Evolutionary conservation across 2,888 invertebrate species (phyloP), one percentile per base, ranked within the genome.

Genomic region (Platypus cylindrus): DNA sequence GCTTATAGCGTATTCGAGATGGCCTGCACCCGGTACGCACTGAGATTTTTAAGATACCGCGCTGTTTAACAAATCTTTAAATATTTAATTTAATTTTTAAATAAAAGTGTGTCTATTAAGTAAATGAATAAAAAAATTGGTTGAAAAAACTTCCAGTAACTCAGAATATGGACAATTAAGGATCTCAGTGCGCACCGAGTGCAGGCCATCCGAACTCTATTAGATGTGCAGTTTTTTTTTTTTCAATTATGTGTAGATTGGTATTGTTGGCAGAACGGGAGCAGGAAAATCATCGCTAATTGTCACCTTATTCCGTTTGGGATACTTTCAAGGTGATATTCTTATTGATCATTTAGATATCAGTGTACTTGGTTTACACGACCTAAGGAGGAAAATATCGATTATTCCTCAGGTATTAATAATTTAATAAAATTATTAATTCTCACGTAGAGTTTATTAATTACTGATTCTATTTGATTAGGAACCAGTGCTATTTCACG

Each of bases 401-500:
- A 74, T 76, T 40, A 75, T 76, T 45, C 76, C 76, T 7, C 75
- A 75, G 46, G 60, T 58, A 38, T 30, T 31, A 12, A 29, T 25
- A 5, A 20, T 20, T 20, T 5, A 7, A 7, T 20, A 7, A 5
- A 9, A 7, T 20, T 7, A 20, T 20, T 20, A 20, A 20, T 9
- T 5, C 9, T 20, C 16, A n/a, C 11, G 11, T 15, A n/a, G n/a
- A 11, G 8, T 18, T 33, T 26, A 7, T 7, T 7, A 20, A 20
- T 20, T 20, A 20, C 17, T 22, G 7, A 5, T 15, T 8, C 5
- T 2, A 29, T 29, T 8, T 29, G 24, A 27, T 37, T 5, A 60
- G 58, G 76, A 78, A 49, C 78, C 79, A 0, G 68, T 77, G 5
- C 52, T 79, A 13, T 78, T 78, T 54, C 69, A 71, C 13, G 76